Conservation (phyloP, 2,888 invertebrate genomes). For the Bellardia bayeri region DNA sequence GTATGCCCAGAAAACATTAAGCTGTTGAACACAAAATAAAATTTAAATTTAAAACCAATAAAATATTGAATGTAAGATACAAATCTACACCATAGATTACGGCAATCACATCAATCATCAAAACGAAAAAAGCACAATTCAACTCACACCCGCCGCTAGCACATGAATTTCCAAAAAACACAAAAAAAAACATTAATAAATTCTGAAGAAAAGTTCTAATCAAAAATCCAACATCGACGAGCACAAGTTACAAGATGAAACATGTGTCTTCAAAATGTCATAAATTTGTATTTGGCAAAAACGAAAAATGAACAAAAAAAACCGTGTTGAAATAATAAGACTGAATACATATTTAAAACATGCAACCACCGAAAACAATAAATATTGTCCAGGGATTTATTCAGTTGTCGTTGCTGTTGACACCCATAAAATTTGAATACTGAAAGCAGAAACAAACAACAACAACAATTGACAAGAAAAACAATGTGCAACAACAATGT, state of each 20-base stretch:
- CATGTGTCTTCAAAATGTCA: slow-evolving; percentile 67
- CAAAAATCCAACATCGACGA: slow-evolving; percentile 24
- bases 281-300: slow-evolving; percentile 60
- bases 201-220: slow-evolving; percentile 43
- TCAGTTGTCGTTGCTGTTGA: slow-evolving; percentile 38
- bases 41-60: slow-evolving; percentile 12
- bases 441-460: neutral
- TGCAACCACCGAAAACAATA: slow-evolving; percentile 8
- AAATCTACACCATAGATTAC: slow-evolving; percentile 38
- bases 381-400: slow-evolving; percentile 51
- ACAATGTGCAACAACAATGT: slow-evolving; percentile 11
- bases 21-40: neutral
- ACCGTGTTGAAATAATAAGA: slow-evolving; percentile 45
- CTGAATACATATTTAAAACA: slow-evolving; percentile 1
- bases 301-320: slow-evolving; percentile 25
- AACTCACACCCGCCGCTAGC: neutral
- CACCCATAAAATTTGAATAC: slow-evolving; percentile 25
- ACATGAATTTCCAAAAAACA: neutral
- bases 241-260: slow-evolving; percentile 50
- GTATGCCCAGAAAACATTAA: neutral
- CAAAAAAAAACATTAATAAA: neutral
- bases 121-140: neutral
- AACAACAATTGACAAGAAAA: slow-evolving; percentile 1
- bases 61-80: slow-evolving; percentile 44
- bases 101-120: slow-evolving; percentile 52